Percentiles rank a stretch among this genome's conserved stretches.
Conservation (phyloP, 2,888 invertebrate species). For the Pseudoips prasinana region DNA sequence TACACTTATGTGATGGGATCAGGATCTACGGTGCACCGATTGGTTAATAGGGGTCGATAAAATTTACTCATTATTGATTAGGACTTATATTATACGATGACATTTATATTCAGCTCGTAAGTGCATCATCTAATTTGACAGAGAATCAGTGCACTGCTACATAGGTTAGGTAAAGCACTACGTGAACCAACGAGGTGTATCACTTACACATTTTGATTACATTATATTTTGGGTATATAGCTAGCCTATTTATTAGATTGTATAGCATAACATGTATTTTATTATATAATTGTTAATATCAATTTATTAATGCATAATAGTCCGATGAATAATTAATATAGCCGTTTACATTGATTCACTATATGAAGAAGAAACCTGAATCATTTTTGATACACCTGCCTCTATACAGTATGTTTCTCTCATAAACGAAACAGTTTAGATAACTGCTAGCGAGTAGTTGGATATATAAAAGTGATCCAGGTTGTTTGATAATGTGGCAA, state of each 20-base stretch:
- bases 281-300: constrained; percentile 31
- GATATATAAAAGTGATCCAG: constrained; percentile 17
- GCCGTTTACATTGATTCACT: constrained; percentile 17
- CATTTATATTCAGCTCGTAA: constrained; percentile 24
- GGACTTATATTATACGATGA: constrained; percentile 24
- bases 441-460: too few species aligned
- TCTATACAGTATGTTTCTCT: too few species aligned
- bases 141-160: constrained; percentile 56
- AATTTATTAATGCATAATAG: constrained; percentile 34
- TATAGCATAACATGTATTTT: constrained; percentile 19
- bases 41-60: constrained; percentile 24
- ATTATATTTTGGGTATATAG: constrained; percentile 33
- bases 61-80: constrained; percentile 34
- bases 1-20: constrained; percentile 29
- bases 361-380: constrained; percentile 13
- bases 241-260: constrained; percentile 40
- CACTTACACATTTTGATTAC: constrained; percentile 21
- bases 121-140: constrained; percentile 48
- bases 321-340: constrained; percentile 15
- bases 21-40: constrained; percentile 50
- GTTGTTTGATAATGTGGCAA: constrained; percentile 8
- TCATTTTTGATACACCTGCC: constrained; percentile 9
- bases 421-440: too few species aligned
- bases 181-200: constrained; percentile 43
- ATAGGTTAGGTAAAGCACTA: constrained; percentile 52